Percentiles rank a stretch among this genome's conserved stretches.
These are phyloP conservation scores for Tachina fera DNA, from an alignment of 2,888 invertebrate species.

Conservation along the genomic window DNA sequence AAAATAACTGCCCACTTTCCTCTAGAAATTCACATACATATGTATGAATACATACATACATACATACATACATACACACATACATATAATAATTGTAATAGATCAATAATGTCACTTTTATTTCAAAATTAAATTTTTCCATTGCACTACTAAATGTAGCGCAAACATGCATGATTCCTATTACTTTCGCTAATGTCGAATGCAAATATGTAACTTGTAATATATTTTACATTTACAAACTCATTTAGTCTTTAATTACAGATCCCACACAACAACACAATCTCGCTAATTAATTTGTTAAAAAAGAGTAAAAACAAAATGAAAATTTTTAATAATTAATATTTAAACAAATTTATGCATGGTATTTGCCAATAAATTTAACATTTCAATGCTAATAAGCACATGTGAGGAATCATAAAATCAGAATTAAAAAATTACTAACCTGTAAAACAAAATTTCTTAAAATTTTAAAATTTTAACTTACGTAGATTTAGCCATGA, in stretches of 20 bases:
- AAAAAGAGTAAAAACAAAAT: constrained; percentile 4
- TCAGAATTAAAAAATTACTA: background rate
- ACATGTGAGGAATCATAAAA: background rate
- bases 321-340: constrained; percentile 23
- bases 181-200: background rate
- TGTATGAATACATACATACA: too few species aligned
- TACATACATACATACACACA: too few species aligned
- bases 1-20: background rate
- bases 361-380: constrained; percentile 53
- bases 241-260: constrained; percentile 15
- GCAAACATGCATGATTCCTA: background rate
- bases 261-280: constrained; percentile 12
- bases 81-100: background rate
- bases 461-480: constrained; percentile 18
- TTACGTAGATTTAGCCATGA: constrained; percentile 11
- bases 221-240: constrained; percentile 15
- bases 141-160: background rate
- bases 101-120: background rate
- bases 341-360: constrained; percentile 38
- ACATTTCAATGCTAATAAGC: constrained; percentile 49
- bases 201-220: constrained; percentile 17
- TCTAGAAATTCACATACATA: background rate
- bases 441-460: constrained; percentile 2
- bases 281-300: constrained; percentile 57
- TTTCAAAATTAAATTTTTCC: background rate